Evolutionary conservation across 1,140 invertebrate species (phyloP), one percentile per base, ranked within the genome.

Genomic region (Apis florea): DNA sequence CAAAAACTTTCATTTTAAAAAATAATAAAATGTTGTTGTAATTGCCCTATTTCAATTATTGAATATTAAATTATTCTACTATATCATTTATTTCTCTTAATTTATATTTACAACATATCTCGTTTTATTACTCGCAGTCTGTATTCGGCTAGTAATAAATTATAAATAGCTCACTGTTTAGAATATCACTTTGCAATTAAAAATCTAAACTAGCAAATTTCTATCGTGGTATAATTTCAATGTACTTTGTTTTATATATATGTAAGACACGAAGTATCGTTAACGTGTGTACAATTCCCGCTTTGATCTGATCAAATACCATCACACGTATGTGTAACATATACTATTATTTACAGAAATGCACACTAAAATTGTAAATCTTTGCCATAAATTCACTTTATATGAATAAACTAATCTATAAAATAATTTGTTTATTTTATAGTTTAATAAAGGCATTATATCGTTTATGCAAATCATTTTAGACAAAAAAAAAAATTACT

Each of bases 281-380:
- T 47, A 75, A 76, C 15, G 26, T 61, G 68, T 76, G 10, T 58
- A 53, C 79, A 72, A 63, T 87, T 72, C 68, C 31, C 31, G 15
- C 13, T 72, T 77, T 71, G 26, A 63, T 67, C 59, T 86, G 58
- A 47, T 69, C 83, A 83, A n/a, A 82, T 80, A 63, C 73, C 83
- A 81, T 85, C 76, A 81, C 68, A 78, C 84, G 74, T 83, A 84
- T 40, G 5, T 40, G 31, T 40, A 40, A 40, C 31, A 40, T 66
- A 80, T 74, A 47, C 53, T 84, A 88, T 88, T 92, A 92, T 92
- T 90, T 92, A 92, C 90, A 92, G 80, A 92, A 92, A 91, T 91
- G 89, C 90, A 90, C 83, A 87, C 85, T 83, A 87, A 85, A 89
- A 79, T 90, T 90, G 84, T 84, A 84, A 87, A 83, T 74, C 67